Evolutionary conservation across 2,888 invertebrate genomes (phyloP), one percentile per base, ranked within the genome.

Genomic region (Drosophila diplacantha): DNA sequence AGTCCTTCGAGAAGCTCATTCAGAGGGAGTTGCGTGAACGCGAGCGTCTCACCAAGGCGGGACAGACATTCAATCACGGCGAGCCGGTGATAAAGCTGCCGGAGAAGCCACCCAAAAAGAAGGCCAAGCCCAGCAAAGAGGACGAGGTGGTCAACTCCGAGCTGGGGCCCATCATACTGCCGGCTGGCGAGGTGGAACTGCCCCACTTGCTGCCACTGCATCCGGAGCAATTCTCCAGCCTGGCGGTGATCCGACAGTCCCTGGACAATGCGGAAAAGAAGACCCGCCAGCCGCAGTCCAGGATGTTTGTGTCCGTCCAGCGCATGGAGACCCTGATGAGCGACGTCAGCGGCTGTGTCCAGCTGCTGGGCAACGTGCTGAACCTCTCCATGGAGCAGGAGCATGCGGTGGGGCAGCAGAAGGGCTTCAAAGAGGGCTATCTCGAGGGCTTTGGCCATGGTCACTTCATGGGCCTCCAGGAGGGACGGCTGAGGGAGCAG

Each of bases 381-480:
- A 75, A 78, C 12, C 59, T 78, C 26, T 47, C 77, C 38, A 71
- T 78, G 80, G 80, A 78, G 20, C 78, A 78, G 52, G 78, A 78
- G 37, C 71, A 71, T 22, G 56, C 54, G 1, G 77, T 78, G 39
- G 78, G 78, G 37, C 43, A 29, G 38, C 64, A 66, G 35, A 71
- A 63, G 32, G 80, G 78, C 24, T 78, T 69, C 49, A 68, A 69
- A 22, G 14, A 46, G n/a, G 78, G 80, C n/a, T 78, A 78, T 18
- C 64, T 64, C 22, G 80, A 78, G 37, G 78, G 78, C 1, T 80
- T 78, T 41, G 29, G 59, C 4, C 78, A 78, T 18, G 78, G 78
- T 0, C 77, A 80, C 44, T 78, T 44, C 12, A 74, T 77, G 74
- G 78, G 77, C 20, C 14, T 69, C 2, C 80, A 78, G 59, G 80